Base-by-base conservation (phyloP, 2,797 vertebrate species). In the Gymnoscopelus braueri region DNA sequence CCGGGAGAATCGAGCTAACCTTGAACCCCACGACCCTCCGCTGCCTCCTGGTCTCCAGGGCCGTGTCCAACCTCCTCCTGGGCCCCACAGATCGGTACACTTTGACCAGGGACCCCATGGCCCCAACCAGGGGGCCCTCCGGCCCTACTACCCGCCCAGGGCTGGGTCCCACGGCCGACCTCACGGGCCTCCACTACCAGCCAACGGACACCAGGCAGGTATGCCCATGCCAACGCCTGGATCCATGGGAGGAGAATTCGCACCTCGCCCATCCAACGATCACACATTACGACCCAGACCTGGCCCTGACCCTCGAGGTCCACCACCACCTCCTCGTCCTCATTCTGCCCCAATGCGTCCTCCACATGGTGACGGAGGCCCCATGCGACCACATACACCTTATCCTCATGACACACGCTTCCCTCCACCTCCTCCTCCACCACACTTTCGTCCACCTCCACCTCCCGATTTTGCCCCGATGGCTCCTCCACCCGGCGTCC, bases 311-410 rank as follows among this genome's bases (percentile, higher is more conserved):
- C 75, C 70, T 5, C 83, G 88, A n/a, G 91, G 90, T 65, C 92
- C 87, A 0, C 85, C 72, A 9, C 89, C 86, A 53, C 86, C 83
- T 61, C 83, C 75, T 0, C 80, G 77, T 51, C 91, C 86, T 59
- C 87, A 82, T 39, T 93, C 78, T 14, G 91, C 91, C 58, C 88
- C 87, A 2, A 76, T 92, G 72, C 88, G 87, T 58, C 90, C 75
- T 6, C 88, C 80, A 4, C 91, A 84, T 2, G 91, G 85, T 71
- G 5, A 84, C 23, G 89, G 90, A 44, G 88, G 89, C 66, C 91
- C 94, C 1, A 70, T 92, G 75, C 94, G 94, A 70, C 91, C 95
- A 1, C 86, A 82, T 58, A 86, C 84, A 57, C 79, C 72, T n/a
- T 3, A 91, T 72, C 89, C 85, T 13, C 88, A 85, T 6, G 92